Evolutionary conservation across 2,888 invertebrate species (phyloP).

Genomic region (Kuschelorhynchus macadamiae): DNA sequence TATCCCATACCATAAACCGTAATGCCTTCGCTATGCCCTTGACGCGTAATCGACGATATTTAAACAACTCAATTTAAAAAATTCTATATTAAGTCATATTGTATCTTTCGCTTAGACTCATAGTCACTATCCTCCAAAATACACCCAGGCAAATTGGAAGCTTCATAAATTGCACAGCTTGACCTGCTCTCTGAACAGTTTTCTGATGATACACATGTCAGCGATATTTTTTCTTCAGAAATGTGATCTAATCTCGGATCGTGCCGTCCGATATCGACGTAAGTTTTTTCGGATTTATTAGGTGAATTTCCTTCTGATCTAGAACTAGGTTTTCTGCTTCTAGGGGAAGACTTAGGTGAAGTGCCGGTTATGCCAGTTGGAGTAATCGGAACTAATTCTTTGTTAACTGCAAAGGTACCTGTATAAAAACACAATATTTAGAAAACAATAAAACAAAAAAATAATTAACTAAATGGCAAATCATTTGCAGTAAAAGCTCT

Average conservation of each 20-base stretch:
- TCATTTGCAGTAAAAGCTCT: too few relatives aligned
- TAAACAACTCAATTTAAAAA: too few relatives aligned
- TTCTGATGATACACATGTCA: conserved; percentile 15
- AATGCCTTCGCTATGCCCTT: too few relatives aligned
- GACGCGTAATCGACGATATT: too few relatives aligned
- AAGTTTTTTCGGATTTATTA: conserved; percentile 5
- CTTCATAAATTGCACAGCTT: conserved; percentile 10
- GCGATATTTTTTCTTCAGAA: conserved; percentile 42
- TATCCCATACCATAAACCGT: too few relatives aligned
- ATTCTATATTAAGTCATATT: conserved; percentile 7
- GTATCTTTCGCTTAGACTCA: neutral
- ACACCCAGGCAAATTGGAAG: conserved; percentile 7
- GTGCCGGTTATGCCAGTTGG: neutral
- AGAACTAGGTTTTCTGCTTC: conserved; percentile 22
- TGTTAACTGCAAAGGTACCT: conserved; percentile 48
- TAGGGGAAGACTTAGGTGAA: conserved; percentile 25
- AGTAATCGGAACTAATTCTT: conserved; percentile 41
- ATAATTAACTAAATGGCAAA: too few relatives aligned
- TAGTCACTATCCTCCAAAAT: conserved; percentile 13
- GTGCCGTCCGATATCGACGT: conserved; percentile 4
- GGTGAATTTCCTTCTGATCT: conserved; percentile 30
- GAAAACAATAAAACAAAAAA: neutral
- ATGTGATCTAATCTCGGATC: conserved; percentile 42
- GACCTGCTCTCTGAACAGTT: conserved; percentile 31
- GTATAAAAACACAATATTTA: neutral